Conservation (phyloP, 2,113 vertebrate species). For the Platysternon megacephalum region DNA sequence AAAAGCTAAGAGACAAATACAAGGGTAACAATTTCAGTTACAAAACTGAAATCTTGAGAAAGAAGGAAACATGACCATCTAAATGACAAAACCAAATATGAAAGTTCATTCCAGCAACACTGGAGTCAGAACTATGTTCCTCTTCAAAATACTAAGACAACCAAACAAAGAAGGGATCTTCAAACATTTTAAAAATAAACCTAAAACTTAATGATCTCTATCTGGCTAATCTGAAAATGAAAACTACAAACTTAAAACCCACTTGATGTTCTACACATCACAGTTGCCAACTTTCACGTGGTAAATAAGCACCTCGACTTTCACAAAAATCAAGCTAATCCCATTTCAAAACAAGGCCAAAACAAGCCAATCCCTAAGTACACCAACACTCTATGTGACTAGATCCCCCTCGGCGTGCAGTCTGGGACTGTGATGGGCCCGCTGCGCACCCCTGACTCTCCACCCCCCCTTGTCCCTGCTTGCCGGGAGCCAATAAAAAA, state of each 20-base stretch:
- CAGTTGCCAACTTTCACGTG: no score
- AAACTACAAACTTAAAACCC: background rate
- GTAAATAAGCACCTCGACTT: no score
- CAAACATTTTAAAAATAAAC: background rate
- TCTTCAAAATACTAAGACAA: background rate
- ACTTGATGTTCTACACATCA: background rate
- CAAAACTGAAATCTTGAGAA: background rate
- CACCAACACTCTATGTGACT: no score
- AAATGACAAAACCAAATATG: background rate
- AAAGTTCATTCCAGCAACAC: background rate
- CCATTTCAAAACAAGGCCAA: no score
- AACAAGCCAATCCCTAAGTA: no score
- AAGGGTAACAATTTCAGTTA: no score
- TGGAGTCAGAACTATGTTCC: background rate
- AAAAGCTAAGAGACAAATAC: background rate
- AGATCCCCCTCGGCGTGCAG: no score
- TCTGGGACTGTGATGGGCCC: no score
- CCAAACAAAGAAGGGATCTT: background rate
- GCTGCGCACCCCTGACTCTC: no score
- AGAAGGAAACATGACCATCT: background rate
- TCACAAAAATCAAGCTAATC: no score
- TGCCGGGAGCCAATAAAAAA: no score
- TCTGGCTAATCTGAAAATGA: background rate
- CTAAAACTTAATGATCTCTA: background rate
- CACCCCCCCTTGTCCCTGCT: no score